Evolutionary conservation across 2,888 invertebrate genomes (phyloP), one percentile per base, ranked within the genome.

Genomic region (Aphelenchoides bicaudatus): DNA sequence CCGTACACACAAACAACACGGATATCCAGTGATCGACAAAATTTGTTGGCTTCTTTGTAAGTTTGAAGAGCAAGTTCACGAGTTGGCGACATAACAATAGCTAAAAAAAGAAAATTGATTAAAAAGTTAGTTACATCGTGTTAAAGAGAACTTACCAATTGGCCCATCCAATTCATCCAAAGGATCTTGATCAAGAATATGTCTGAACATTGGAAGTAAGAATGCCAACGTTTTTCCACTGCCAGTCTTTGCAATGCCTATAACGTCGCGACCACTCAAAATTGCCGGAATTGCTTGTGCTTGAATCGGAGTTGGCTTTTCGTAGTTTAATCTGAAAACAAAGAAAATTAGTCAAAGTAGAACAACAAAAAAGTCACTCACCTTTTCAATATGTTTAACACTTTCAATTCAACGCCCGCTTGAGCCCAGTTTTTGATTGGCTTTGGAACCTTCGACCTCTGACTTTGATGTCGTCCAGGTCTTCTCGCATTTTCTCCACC

Each of bases 11-110:
- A 96, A 0, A 93, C 96, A 0, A 89, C 89, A 38, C 88, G 86
- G 61, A 98, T 80, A 1, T 87, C 87, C 27, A 82, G 61, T 3
- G 89, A 86, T 78, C 92, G 93, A 0, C 90, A 88, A 78, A 98
- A 98, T 80, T 89, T 91, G 69, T 88, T 89, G 58, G 92, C 91
- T 75, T 99, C 98, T 68, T 86, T 89, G 46, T 91, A 91, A 56
- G 98, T 99, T 82, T 98, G 98, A 90, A 98, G 91, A 77, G 96
- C 96, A 1, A 98, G 84, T 79, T 98, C 98, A 62, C 98, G 85
- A 0, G 98, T 98, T 0, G 98, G 98, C 0, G 94, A 91, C 91
- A 99, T 90, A 58, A 99, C 90, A 34, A 99, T 85, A 0, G 92
- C 88, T 85, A 70, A 37, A 70, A 68, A 38, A 23, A 8, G 13